Base-by-base conservation (phyloP, 2,797 vertebrate species). In the Oreochromis grahami region DNA sequence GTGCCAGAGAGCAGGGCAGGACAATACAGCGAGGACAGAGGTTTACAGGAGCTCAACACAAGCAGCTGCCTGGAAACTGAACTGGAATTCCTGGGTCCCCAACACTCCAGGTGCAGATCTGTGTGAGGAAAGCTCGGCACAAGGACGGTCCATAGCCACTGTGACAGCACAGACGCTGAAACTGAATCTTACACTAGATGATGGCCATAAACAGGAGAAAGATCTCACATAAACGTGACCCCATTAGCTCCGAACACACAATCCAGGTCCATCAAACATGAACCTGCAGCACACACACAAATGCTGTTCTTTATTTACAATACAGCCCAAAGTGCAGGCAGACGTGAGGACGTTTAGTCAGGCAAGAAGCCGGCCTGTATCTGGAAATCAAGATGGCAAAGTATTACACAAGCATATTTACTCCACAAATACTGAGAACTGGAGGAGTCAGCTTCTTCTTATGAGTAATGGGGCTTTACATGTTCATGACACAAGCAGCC, bases 31-130 rank as follows among this genome's bases (percentile, higher is more conserved):
- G 48, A 76, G 83, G 84, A 77, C 76, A 76, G 87, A 80, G 81
- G 80, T 91, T 92, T 88, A 77, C 83, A 82, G 55, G 81, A 82
- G 79, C 78, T 80, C 41, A 74, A 76, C 68, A 76, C 36, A 17
- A 79, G 78, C 80, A 21, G 80, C 79, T 81, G 85, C 63, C 83
- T 86, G 90, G 86, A 88, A 84, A 91, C 56, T 91, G 94, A 94
- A 91, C 89, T 87, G 83, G 87, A 92, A 91, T 80, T 72, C 41
- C 21, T 17, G 26, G 76, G 81, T 68, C 74, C 56, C 77, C 52
- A 24, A 11, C 50, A 2, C 13, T 83, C 68, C 78, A 72, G 68
- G 50, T 88, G 78, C 13, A 52, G n/a, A 84, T 77, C 21, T 60
- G 68, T 50, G 43, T 3, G 70, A 48, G 70, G 70, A 32, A 12